Conservation (phyloP, 2,797 vertebrate genomes). For the Argentina silus region DNA sequence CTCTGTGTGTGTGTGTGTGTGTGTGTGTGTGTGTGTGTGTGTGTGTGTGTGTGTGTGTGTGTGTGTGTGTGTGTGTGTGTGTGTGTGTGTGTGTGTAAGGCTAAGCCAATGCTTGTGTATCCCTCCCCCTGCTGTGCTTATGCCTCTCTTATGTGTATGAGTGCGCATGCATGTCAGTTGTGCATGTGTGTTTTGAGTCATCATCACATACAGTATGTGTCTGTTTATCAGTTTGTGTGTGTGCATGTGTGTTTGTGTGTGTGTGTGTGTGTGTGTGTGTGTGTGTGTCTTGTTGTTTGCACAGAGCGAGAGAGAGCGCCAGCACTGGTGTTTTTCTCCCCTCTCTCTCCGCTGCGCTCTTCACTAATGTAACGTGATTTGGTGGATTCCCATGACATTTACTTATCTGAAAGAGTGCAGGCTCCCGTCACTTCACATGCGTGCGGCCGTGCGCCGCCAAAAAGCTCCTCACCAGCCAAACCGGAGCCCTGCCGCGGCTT, state of each 20-base stretch:
- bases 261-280: slow-evolving; percentile 1
- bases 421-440: slow-evolving; percentile 31
- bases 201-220: background rate
- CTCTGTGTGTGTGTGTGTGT: background rate
- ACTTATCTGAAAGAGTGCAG: slow-evolving; percentile 56
- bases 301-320: background rate
- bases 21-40: background rate
- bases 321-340: slow-evolving; percentile 3
- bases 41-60: background rate
- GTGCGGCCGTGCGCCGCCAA: slow-evolving; percentile 4
- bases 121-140: no score
- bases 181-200: slow-evolving; percentile 1
- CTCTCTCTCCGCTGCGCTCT: slow-evolving; percentile 19
- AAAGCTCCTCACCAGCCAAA: slow-evolving; percentile 10
- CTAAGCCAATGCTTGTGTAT: background rate
- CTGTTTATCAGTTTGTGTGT: background rate
- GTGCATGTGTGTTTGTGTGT: background rate
- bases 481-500: background rate
- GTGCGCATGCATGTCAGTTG: background rate
- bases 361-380: slow-evolving; percentile 44
- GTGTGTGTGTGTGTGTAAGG: background rate
- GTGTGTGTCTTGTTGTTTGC: slow-evolving; percentile 20
- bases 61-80: background rate
- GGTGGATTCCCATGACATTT: slow-evolving; percentile 42
- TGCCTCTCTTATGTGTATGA: background rate